Conservation (phyloP, 2,797 vertebrate genomes). For the Chaetodon trifasciatus region DNA sequence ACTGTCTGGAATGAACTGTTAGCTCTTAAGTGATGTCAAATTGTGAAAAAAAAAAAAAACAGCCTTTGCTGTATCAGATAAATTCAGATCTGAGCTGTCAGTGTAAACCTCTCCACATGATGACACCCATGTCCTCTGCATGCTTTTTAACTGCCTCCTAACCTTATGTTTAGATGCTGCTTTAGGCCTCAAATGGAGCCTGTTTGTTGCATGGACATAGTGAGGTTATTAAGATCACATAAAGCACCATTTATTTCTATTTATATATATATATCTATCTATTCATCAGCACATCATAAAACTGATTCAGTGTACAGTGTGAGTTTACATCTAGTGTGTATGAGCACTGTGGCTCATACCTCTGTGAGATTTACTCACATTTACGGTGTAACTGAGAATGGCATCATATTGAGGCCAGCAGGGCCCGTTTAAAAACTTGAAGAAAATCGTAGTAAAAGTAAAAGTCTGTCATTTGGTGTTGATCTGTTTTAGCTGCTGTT, state of each 20-base stretch:
- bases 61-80: not conserved
- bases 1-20: not conserved
- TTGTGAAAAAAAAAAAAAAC: not conserved
- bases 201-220: constrained; percentile 47
- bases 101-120: constrained; percentile 50
- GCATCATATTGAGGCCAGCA: not conserved
- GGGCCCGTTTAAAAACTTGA: not conserved
- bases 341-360: not conserved
- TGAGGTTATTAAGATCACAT: constrained; percentile 14
- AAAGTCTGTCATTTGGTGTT: not conserved
- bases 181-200: constrained; percentile 80
- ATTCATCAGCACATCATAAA: constrained; percentile 35
- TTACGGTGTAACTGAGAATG: not conserved
- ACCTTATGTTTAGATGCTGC: constrained; percentile 52
- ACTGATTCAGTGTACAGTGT: constrained; percentile 1
- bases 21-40: not conserved
- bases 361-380: too few relatives aligned
- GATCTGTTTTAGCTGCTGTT: not conserved
- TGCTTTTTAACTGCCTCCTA: constrained; percentile 49
- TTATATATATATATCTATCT: not conserved
- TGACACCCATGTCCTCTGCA: constrained; percentile 58
- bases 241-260: constrained; percentile 13
- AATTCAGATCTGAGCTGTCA: constrained; percentile 66
- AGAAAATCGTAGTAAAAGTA: not conserved
- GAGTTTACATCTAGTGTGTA: not conserved